phyloP scores from a whole-genome alignment of 2,888 invertebrate genomes.

The Alitta virens region DNA sequence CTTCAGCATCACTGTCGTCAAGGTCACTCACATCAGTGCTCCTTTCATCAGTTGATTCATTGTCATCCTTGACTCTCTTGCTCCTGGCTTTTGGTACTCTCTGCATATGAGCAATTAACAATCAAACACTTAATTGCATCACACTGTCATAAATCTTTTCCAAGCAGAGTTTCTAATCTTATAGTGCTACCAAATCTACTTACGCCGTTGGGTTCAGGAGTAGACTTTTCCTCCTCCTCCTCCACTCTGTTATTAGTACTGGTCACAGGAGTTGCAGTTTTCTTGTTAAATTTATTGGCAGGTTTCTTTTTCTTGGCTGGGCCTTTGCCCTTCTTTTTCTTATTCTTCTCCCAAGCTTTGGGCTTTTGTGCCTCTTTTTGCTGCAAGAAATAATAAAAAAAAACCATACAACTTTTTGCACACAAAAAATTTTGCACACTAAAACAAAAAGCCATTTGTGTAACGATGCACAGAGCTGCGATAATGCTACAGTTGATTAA shows the following conservation, averaged over 20 bases:
- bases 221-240: conserved; percentile 3
- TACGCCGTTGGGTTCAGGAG: conserved; percentile 21
- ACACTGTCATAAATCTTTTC: no score
- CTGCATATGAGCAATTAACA: not conserved
- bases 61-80: conserved; percentile 8
- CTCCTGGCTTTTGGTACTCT: not conserved
- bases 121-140: no score
- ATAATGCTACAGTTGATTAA: no score
- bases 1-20: conserved; percentile 19
- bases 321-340: conserved; percentile 60
- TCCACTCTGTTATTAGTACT: conserved; percentile 4
- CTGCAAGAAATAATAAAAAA: no score
- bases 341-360: conserved; percentile 77
- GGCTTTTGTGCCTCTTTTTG: conserved; percentile 56
- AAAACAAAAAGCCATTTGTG: no score
- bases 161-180: no score
- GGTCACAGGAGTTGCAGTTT: conserved; percentile 4
- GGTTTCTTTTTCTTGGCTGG: conserved; percentile 24
- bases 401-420: no score
- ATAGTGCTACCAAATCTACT: not conserved
- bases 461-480: no score
- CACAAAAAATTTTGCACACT: no score
- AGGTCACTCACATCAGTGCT: conserved; percentile 26
- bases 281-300: not conserved
- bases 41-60: conserved; percentile 20